A percentile compares a stretch with the other conserved stretches of the same genome.
phyloP scores from a whole-genome alignment of 2,888 invertebrate genomes.

The Adineta ricciae region DNA sequence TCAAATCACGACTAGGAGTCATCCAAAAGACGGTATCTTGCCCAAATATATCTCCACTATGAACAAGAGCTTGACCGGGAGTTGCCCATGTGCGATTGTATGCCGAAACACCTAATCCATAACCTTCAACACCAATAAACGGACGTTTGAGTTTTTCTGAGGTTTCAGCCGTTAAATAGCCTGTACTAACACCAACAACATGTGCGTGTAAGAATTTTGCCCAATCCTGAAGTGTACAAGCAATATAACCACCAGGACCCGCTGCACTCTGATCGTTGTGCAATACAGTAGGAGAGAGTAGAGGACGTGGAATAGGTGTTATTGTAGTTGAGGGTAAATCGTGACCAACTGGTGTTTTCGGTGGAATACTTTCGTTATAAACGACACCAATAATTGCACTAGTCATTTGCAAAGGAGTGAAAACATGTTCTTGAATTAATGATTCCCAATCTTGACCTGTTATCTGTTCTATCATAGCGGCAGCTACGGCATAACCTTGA shows the following conservation, averaged over 20 bases:
- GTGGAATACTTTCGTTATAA: neutral
- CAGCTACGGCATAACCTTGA: neutral
- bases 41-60: neutral
- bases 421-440: neutral
- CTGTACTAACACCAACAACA: neutral
- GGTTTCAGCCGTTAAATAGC: neutral
- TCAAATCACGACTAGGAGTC: neutral
- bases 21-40: neutral
- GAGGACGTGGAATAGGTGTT: neutral
- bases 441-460: neutral
- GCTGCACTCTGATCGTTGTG: neutral
- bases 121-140: neutral
- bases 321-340: neutral
- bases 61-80: neutral
- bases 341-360: neutral
- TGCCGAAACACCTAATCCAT: neutral
- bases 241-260: neutral
- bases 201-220: neutral
- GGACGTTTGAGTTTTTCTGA: neutral
- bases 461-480: neutral
- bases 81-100: neutral
- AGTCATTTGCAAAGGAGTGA: neutral
- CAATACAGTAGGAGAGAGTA: neutral
- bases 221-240: neutral
- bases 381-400: neutral